phyloP scores from a whole-genome alignment of 2,113 vertebrate genomes.

The Syrrhaptes paradoxus region DNA sequence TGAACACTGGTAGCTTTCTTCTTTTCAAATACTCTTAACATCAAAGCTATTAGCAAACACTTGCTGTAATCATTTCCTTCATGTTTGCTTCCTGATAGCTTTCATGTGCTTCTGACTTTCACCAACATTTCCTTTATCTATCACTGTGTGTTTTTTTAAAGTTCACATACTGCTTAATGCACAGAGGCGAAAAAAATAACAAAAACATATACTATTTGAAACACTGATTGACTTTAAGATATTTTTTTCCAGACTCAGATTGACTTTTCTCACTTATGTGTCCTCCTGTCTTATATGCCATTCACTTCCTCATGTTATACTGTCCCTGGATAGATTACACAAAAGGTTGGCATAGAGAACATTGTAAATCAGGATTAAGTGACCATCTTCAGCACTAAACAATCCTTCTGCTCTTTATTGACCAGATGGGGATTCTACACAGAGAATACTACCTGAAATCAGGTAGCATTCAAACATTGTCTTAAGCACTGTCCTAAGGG shows the following conservation, averaged over 20 bases:
- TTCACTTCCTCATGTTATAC: not conserved
- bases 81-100: conserved; percentile 4
- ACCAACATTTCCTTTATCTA: not conserved
- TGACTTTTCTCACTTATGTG: not conserved
- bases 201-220: not conserved
- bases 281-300: not conserved
- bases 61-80: not conserved
- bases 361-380: not conserved
- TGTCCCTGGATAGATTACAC: not conserved
- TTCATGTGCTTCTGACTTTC: conserved; percentile 9
- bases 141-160: not conserved
- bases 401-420: not conserved
- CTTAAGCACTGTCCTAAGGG: not conserved
- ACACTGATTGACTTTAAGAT: not conserved
- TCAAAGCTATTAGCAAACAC: not conserved
- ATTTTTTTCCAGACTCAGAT: not conserved
- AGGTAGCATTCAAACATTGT: not conserved
- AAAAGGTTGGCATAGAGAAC: not conserved
- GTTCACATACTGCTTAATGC: not conserved
- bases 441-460: not conserved
- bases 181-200: not conserved
- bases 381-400: not conserved
- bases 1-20: not conserved
- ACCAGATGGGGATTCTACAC: not conserved
- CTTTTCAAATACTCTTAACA: conserved; percentile 4